Evolutionary conservation across 2,113 vertebrate species (phyloP).

Genomic region (Myotis davidii): DNA sequence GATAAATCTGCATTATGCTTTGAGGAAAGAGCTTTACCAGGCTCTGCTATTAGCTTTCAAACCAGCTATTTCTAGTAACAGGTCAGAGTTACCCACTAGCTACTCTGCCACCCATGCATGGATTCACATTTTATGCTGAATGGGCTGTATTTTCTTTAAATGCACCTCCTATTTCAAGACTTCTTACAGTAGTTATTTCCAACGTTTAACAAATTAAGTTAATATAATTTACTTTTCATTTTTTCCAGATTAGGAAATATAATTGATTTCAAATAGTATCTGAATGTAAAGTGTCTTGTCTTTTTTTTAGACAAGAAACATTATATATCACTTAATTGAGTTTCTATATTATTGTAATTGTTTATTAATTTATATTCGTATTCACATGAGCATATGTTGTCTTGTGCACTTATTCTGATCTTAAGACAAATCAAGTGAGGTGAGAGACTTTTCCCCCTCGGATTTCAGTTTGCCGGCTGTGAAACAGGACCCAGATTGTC

Average conservation of each 20-base stretch:
- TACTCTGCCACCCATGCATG: slow-evolving; percentile 33
- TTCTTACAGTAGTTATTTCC: neutral
- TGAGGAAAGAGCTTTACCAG: slow-evolving; percentile 71
- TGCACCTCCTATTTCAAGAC: neutral
- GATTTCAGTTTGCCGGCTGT: neutral
- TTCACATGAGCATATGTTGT: neutral
- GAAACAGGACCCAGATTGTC: neutral
- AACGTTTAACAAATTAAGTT: slow-evolving; percentile 20
- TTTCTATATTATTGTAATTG: neutral
- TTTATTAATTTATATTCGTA: neutral
- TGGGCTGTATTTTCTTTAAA: slow-evolving; percentile 9
- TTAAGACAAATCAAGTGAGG: neutral
- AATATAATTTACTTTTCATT: neutral
- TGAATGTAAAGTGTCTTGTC: neutral
- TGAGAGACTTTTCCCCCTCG: neutral
- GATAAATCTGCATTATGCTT: slow-evolving; percentile 73
- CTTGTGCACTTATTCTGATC: neutral
- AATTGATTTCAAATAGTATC: slow-evolving; percentile 8
- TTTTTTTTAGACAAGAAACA: neutral
- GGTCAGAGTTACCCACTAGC: slow-evolving; percentile 72
- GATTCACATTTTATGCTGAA: slow-evolving; percentile 50
- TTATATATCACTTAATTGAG: neutral
- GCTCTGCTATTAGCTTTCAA: slow-evolving; percentile 63
- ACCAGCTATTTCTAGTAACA: slow-evolving; percentile 75
- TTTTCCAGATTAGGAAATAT: neutral